Conservation (phyloP, 2,888 invertebrate genomes). For the Orchestes rusci region DNA sequence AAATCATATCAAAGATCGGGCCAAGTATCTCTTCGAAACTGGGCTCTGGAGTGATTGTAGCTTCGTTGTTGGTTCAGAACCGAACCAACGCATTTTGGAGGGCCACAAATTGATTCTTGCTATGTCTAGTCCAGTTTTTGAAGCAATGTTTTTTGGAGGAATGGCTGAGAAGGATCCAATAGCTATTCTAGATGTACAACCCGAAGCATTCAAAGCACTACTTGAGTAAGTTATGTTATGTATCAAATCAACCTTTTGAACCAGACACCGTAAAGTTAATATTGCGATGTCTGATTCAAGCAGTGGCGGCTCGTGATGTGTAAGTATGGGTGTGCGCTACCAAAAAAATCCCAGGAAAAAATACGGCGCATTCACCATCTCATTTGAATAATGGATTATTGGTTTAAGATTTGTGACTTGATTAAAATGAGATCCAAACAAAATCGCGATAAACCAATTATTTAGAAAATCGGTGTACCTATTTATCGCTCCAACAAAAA, state of each 20-base stretch:
- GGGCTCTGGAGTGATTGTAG: slow-evolving; percentile 80
- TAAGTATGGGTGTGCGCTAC: too few relatives aligned
- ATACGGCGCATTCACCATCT: too few relatives aligned
- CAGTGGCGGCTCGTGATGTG: too few relatives aligned
- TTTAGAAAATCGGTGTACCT: too few relatives aligned
- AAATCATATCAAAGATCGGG: slow-evolving; percentile 64
- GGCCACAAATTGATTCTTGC: slow-evolving; percentile 77
- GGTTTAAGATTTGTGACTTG: too few relatives aligned
- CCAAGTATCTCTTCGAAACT: slow-evolving; percentile 66
- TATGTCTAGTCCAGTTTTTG: slow-evolving; percentile 83
- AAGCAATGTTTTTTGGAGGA: slow-evolving; percentile 81
- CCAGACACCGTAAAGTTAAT: neutral
- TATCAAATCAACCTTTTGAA: too few relatives aligned
- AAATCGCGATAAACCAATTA: too few relatives aligned
- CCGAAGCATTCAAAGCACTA: slow-evolving; percentile 76
- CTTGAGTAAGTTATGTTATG: slow-evolving; percentile 55
- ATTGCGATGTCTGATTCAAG: neutral
- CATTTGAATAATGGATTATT: too few relatives aligned
- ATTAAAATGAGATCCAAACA: too few relatives aligned
- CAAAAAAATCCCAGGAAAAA: too few relatives aligned
- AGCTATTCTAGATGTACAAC: slow-evolving; percentile 75
- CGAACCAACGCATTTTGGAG: slow-evolving; percentile 63
- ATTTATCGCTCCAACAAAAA: too few relatives aligned
- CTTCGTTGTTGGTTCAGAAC: slow-evolving; percentile 72
- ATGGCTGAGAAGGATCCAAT: slow-evolving; percentile 74